Evolutionary conservation across 1,140 invertebrate genomes (phyloP), one percentile per base, ranked within the genome.

Genomic region (Oncopodura yosiiana): DNA sequence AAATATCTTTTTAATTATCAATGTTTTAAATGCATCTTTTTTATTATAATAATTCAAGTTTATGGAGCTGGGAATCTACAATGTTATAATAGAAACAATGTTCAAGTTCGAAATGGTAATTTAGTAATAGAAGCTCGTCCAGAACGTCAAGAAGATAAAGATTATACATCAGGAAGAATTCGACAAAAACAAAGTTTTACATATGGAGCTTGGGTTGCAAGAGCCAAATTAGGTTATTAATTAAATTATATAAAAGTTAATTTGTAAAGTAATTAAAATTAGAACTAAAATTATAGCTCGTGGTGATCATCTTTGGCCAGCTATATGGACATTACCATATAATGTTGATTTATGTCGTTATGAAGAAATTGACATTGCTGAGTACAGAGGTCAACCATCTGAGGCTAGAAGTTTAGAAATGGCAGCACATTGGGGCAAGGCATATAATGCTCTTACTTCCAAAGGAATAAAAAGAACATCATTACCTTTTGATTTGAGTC

Each of bases 251-350:
- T n/a, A n/a, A n/a, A n/a, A n/a, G n/a, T n/a, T n/a, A n/a, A n/a
- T n/a, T n/a, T n/a, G n/a, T n/a, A n/a, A n/a, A n/a, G n/a, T n/a
- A n/a, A n/a, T n/a, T n/a, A n/a, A n/a, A n/a, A n/a, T n/a, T n/a
- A n/a, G n/a, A n/a, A n/a, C n/a, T n/a, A n/a, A n/a, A 49, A 42
- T 36, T 56, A 14, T 56, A 46, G 49, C 58, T 12, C 26, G 49
- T 8, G 58, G 58, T 18, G 52, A 60, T 32, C 58, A 63, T 49
- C 34, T 63, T n/a, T 60, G 60, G 53, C 61, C 61, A 26, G 61
- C 61, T 12, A 42, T 60, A 23, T 60, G 53, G 39, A 24, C 56
- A n/a, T 37, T 56, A 2, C 27, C 45, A 4, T 12, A 18, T 2
- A n/a, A 51, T 6, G 18, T 32, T 11, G 30, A 53, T 26, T 5